A percentile compares a stretch with the other conserved stretches of the same genome.
Conservation (phyloP, 2,888 invertebrate species). For the Cosmia pyralina region DNA sequence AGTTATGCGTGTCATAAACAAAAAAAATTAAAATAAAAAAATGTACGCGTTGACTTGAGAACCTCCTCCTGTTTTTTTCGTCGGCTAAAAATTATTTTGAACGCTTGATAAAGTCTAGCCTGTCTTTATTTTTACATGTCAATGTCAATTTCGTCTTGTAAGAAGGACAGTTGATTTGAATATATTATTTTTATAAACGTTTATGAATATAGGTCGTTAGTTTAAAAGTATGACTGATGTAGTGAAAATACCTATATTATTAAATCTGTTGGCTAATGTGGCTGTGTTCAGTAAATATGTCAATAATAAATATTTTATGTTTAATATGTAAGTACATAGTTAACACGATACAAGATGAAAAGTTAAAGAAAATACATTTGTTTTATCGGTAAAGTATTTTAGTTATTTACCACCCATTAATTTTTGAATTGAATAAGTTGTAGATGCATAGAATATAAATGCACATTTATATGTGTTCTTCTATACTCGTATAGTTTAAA, state of each 20-base stretch:
- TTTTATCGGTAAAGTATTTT: not conserved
- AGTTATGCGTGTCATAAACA: no score
- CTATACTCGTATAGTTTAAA: not conserved
- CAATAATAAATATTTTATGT: not conserved
- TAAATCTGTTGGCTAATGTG: not conserved
- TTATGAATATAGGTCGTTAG: not conserved
- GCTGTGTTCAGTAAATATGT: not conserved
- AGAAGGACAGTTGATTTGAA: not conserved
- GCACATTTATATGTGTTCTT: not conserved
- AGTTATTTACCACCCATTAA: not conserved
- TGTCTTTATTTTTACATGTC: not conserved
- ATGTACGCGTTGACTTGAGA: no score
- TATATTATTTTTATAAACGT: not conserved
- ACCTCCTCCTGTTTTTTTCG: no score
- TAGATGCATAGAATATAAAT: no score
- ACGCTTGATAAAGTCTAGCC: no score
- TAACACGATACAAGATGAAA: not conserved
- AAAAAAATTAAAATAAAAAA: no score
- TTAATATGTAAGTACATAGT: not conserved
- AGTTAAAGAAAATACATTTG: not conserved
- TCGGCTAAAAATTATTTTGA: no score
- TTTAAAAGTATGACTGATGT: not conserved
- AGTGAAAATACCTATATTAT: not conserved
- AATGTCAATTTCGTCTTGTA: not conserved
- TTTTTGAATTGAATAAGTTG: no score